Evolutionary conservation across 2,797 vertebrate species (phyloP), one percentile per base, ranked within the genome.

Genomic region (Podargus strigoides): DNA sequence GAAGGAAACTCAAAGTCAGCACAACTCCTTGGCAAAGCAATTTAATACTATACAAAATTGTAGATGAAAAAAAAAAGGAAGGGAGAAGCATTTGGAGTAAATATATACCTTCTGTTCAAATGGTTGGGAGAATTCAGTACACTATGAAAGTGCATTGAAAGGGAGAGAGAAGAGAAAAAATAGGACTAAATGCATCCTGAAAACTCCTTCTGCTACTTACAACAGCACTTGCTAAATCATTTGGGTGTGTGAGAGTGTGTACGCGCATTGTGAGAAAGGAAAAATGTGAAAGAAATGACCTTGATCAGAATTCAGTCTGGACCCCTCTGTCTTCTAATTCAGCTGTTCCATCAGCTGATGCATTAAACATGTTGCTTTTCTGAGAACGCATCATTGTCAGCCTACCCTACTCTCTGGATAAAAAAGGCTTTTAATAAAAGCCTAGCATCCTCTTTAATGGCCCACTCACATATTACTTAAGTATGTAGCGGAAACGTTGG

Each of bases 21-120:
- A 66, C 46, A 96, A 87, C 36, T 79, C 30, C 46, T 91, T 87
- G 67, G 68, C 22, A 88, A 84, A n/a, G 27, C 56, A 95, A 85
- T 92, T 90, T 89, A 87, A 89, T 85, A 68, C 32, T 77, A 50
- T 26, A 68, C 24, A 85, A 95, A 96, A 93, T 90, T 94, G 82
- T 26, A 95, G 39, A 64, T 37, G 53, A 95, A 89, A 37, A 89
- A 87, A 87, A 79, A 41, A n/a, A n/a, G n/a, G 42, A 73, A 32
- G 6, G 6, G 15, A 62, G 41, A 91, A 79, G 12, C 42, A 46
- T 80, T 83, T 77, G n/a, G 55, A 74, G 66, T 56, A 94, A 94
- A 90, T 91, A 78, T 39, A 36, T 47, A 30, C 10, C 12, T 73
- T 89, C 50, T 73, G 18, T 55, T 93, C 47, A 52, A 28, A 53